A percentile compares a stretch with the other conserved stretches of the same genome.
These are phyloP conservation scores for Lithophane semibrunnea DNA, from an alignment of 2,888 invertebrate species.

Conservation along the genomic window DNA sequence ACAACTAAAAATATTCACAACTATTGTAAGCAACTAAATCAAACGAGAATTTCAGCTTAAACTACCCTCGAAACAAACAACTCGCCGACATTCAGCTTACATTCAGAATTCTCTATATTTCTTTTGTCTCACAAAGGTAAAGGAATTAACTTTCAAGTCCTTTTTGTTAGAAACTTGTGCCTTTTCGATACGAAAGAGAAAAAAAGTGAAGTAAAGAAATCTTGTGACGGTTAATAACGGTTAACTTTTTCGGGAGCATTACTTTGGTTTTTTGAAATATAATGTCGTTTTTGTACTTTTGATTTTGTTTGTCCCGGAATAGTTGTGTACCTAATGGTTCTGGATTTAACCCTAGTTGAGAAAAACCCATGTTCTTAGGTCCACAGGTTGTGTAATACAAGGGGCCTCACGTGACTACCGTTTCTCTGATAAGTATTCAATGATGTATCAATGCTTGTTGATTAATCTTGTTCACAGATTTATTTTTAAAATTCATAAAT, in stretches of 20 bases:
- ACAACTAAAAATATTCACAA: neutral
- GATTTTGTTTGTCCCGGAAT: slow-evolving; percentile 15
- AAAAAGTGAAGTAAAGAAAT: slow-evolving; percentile 60
- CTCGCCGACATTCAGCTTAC: slow-evolving; percentile 30
- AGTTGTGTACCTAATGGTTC: neutral
- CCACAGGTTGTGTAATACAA: neutral
- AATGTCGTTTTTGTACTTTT: slow-evolving; percentile 34
- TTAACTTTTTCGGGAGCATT: slow-evolving; percentile 33
- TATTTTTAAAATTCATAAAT: neutral
- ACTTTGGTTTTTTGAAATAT: slow-evolving; percentile 47
- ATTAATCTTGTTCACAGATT: neutral
- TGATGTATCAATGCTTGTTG: neutral
- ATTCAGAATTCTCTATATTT: slow-evolving; percentile 48
- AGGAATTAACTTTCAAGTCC: slow-evolving; percentile 63
- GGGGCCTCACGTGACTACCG: neutral
- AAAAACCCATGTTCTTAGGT: neutral
- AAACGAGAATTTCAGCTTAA: slow-evolving; percentile 3
- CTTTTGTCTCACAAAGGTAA: slow-evolving; percentile 61
- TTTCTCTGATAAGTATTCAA: neutral
- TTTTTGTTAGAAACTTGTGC: slow-evolving; percentile 60
- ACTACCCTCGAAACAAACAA: slow-evolving; percentile 30
- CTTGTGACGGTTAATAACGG: slow-evolving; percentile 62
- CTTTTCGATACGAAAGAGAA: slow-evolving; percentile 46
- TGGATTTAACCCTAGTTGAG: neutral
- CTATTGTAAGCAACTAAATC: slow-evolving; percentile 31